Conservation (phyloP, 2,797 vertebrate species). For the Novumbra hubbsi region DNA sequence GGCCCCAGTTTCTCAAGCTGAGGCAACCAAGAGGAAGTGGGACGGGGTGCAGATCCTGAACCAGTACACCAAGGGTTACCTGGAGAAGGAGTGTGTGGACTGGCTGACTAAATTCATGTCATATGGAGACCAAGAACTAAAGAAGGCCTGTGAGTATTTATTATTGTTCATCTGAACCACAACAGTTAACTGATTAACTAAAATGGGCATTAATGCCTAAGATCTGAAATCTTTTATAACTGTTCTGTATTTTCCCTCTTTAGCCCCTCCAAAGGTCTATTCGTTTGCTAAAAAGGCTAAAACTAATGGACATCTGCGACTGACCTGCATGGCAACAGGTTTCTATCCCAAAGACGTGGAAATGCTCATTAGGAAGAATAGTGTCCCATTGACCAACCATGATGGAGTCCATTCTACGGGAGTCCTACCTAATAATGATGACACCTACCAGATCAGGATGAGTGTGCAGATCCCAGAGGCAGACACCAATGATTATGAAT, state of each 20-base stretch:
- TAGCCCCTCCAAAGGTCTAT: conserved; percentile 34
- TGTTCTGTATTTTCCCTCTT: not conserved
- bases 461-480: conserved; percentile 38
- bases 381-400: fast-evolving
- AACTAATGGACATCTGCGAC: fast-evolving
- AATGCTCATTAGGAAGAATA: conserved; percentile 36
- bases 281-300: not conserved
- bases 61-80: conserved; percentile 74
- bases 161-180: not conserved
- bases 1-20: fast-evolving
- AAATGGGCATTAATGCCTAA: not conserved
- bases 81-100: conserved; percentile 67
- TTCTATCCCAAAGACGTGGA: conserved; percentile 49
- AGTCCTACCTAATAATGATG: conserved; percentile 53
- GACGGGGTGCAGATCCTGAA: conserved; percentile 59
- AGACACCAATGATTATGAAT: conserved; percentile 8
- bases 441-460: conserved; percentile 55
- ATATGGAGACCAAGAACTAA: fast-evolving
- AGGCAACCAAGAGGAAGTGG: conserved; percentile 68
- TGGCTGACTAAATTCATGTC: conserved; percentile 58
- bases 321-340: conserved; percentile 65
- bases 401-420: conserved; percentile 1
- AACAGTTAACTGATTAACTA: not conserved
- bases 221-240: not conserved
- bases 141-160: fast-evolving